Percentiles rank a stretch among this genome's conserved stretches.
Evolutionary conservation across 1,140 invertebrate genomes (phyloP).

Genomic region (Gonioctena quinquepunctata): DNA sequence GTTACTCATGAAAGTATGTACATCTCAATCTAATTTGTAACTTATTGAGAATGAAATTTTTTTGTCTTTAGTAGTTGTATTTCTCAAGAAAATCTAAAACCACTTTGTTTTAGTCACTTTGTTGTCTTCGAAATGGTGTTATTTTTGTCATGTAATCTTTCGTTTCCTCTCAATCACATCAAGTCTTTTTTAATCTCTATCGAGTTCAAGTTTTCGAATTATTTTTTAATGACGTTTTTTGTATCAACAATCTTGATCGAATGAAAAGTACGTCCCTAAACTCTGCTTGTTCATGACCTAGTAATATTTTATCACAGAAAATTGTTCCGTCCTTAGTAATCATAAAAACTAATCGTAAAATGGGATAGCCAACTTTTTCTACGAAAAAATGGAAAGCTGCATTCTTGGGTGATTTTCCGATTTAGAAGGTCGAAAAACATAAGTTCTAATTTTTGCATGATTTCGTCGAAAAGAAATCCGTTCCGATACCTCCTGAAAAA

Average conservation of each 20-base stretch:
- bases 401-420: neutral
- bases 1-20: neutral
- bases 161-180: neutral
- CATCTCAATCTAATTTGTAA: neutral
- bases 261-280: neutral
- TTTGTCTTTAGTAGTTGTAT: neutral
- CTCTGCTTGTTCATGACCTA: neutral
- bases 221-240: neutral
- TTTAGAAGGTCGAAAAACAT: neutral
- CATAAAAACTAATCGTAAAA: neutral
- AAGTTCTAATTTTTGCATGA: neutral
- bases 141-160: neutral
- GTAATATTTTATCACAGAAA: neutral
- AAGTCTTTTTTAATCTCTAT: too few species aligned
- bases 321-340: neutral
- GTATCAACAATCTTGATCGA: neutral
- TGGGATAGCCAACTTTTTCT: neutral
- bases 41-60: neutral
- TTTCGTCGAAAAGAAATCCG: neutral
- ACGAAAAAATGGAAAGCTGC: neutral
- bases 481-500: neutral
- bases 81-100: neutral
- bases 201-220: neutral
- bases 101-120: neutral
- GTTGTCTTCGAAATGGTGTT: too few species aligned